These are phyloP conservation scores for Papilio polytes DNA, from an alignment of 1,140 invertebrate species.

Conservation along the genomic window DNA sequence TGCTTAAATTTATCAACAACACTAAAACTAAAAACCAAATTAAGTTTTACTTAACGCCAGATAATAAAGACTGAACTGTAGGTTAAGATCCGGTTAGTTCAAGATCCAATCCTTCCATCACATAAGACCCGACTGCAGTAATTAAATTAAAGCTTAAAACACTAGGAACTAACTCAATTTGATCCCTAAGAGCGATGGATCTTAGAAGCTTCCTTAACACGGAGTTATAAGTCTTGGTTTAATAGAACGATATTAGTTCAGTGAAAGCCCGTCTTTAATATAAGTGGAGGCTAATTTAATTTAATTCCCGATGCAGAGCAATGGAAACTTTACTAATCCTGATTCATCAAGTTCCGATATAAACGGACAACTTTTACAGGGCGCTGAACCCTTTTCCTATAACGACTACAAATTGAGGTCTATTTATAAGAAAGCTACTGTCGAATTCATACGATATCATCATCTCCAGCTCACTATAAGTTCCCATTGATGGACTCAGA, in stretches of 20 bases:
- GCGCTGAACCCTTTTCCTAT: not conserved
- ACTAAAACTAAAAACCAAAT: slow-evolving; percentile 17
- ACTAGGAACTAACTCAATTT: slow-evolving; percentile 20
- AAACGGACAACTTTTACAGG: not conserved
- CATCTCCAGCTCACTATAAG: too few species aligned
- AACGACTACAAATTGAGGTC: not conserved
- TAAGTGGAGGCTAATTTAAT: not conserved
- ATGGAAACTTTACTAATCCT: not conserved
- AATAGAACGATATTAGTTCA: not conserved
- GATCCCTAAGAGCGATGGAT: slow-evolving; percentile 22
- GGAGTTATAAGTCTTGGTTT: slow-evolving; percentile 16
- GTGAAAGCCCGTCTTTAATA: not conserved
- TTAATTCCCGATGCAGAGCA: not conserved
- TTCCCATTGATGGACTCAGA: too few species aligned
- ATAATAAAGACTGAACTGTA: not conserved
- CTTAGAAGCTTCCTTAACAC: slow-evolving; percentile 25
- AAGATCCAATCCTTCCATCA: slow-evolving; percentile 22
- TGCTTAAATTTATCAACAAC: too few species aligned
- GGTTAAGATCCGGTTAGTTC: slow-evolving; percentile 3
- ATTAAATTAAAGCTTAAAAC: slow-evolving; percentile 19
- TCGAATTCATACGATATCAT: too few species aligned
- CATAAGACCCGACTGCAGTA: slow-evolving; percentile 3
- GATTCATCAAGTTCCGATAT: not conserved
- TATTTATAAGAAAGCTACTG: not conserved
- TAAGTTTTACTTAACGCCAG: not conserved